These are phyloP conservation scores for Callionymus lyra DNA, from an alignment of 2,113 vertebrate genomes.

Conservation along the genomic window DNA sequence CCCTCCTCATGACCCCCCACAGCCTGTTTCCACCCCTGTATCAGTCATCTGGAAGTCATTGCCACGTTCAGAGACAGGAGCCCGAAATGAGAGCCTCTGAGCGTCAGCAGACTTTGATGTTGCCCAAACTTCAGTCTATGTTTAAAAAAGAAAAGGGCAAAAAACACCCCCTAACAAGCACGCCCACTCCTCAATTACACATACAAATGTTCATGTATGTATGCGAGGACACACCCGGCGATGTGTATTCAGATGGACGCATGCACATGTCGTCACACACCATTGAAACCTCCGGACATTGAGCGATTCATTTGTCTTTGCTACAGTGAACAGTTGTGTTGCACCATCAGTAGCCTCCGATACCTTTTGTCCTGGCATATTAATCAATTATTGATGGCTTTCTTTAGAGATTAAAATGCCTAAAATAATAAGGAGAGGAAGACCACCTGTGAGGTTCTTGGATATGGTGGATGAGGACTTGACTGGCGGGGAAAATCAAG, in stretches of 20 bases:
- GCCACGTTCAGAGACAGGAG: constrained; percentile 45
- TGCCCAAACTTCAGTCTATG: constrained; percentile 39
- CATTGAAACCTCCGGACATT: constrained; percentile 15
- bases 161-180: constrained; percentile 8
- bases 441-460: no score
- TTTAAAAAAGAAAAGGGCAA: constrained; percentile 54
- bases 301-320: no score
- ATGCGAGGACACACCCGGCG: constrained; percentile 14
- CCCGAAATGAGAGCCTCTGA: constrained; percentile 63
- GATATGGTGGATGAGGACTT: no score
- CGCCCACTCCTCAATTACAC: constrained; percentile 44
- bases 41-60: constrained; percentile 65
- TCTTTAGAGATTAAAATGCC: no score
- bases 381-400: no score
- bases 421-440: no score
- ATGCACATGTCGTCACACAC: constrained; percentile 13
- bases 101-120: no score
- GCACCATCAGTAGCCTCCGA: no score
- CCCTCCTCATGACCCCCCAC: constrained; percentile 22
- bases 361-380: no score
- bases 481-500: no score
- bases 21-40: constrained; percentile 18
- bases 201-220: constrained; percentile 17
- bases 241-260: constrained; percentile 8
- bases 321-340: no score